phyloP scores from a whole-genome alignment of 2,888 invertebrate species.

The Drosophila lutescens region DNA sequence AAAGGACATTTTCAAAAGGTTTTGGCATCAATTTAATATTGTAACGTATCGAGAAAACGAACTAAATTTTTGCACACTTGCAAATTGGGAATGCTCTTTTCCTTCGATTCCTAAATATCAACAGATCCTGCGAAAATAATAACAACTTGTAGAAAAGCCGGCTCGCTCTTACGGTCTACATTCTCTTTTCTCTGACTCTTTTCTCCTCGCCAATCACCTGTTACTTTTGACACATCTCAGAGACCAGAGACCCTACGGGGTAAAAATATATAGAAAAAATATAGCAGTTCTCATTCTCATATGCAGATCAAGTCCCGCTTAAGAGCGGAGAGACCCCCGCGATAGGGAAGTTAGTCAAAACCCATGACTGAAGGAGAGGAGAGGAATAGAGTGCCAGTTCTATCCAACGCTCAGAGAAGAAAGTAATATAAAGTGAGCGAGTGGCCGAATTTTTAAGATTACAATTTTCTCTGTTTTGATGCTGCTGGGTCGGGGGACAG shows the following conservation, averaged over 20 bases:
- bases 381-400: conserved; percentile 62
- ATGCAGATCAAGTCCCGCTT: conserved; percentile 79
- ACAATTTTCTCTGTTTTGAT: conserved; percentile 77
- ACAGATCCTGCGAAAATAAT: conserved; percentile 58
- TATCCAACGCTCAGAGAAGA: conserved; percentile 65
- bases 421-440: conserved; percentile 62
- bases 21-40: neutral
- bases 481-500: conserved; percentile 21
- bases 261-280: conserved; percentile 8
- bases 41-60: neutral
- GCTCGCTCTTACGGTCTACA: conserved; percentile 61
- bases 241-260: conserved; percentile 57
- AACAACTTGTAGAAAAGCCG: conserved; percentile 57
- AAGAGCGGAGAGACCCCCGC: conserved; percentile 58
- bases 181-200: conserved; percentile 22
- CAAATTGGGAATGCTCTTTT: neutral
- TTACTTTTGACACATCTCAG: conserved; percentile 67
- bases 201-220: conserved; percentile 67
- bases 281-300: conserved; percentile 44
- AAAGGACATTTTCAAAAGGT: neutral
- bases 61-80: neutral
- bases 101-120: conserved; percentile 17
- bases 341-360: conserved; percentile 27
- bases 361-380: conserved; percentile 52
- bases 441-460: conserved; percentile 63